Percentiles rank a stretch among this genome's conserved stretches.
phyloP scores from a whole-genome alignment of 2,113 vertebrate genomes.

The Tragelaphus imberbis region DNA sequence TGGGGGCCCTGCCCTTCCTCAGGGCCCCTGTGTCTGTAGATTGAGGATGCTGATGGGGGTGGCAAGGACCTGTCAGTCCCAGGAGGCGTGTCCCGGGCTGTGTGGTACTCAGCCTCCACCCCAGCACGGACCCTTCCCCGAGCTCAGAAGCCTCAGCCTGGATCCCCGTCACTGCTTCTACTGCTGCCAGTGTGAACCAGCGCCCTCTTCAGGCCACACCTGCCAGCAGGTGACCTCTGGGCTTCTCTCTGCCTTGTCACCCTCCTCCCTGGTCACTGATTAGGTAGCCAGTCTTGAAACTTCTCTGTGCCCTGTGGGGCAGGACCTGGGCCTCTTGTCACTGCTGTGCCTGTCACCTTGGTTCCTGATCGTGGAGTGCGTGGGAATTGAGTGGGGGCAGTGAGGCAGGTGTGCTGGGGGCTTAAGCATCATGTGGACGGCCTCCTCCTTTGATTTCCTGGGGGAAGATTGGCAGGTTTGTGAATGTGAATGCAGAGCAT shows the following conservation, averaged over 20 bases:
- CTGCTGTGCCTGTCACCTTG: neutral
- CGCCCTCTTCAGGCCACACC: neutral
- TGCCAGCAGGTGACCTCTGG: neutral
- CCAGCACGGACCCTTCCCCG: fast-evolving
- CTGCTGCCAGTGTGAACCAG: neutral
- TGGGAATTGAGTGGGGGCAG: neutral
- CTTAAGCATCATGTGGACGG: neutral
- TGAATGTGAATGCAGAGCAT: fast-evolving
- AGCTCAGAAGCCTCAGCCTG: neutral
- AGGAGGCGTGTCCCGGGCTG: fast-evolving
- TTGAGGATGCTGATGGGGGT: neutral
- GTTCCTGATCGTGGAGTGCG: too few relatives aligned
- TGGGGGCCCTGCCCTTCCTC: neutral
- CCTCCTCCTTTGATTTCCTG: neutral
- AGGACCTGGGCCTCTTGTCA: neutral
- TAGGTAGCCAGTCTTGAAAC: neutral
- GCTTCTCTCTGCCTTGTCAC: neutral
- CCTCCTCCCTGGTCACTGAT: neutral
- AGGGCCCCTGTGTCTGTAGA: neutral
- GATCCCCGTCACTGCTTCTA: fast-evolving
- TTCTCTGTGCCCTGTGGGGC: neutral
- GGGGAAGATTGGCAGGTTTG: neutral
- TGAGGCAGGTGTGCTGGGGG: neutral
- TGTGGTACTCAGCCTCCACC: neutral
- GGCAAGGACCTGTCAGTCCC: neutral